Conservation (phyloP, 2,113 vertebrate species). For the Perca flavescens region DNA sequence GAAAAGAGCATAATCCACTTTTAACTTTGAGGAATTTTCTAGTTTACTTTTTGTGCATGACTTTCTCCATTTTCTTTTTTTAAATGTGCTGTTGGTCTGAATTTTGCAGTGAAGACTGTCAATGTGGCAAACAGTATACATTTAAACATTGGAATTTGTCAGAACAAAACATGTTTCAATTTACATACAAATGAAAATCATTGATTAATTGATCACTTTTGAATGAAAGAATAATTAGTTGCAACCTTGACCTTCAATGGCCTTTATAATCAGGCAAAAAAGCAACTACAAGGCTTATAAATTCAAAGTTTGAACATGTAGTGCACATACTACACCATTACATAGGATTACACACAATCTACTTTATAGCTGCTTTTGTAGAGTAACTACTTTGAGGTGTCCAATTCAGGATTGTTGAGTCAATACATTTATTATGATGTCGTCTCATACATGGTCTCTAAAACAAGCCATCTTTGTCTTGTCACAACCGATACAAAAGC, state of each 20-base stretch:
- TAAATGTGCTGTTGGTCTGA: not conserved
- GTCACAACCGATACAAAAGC: slow-evolving; percentile 59
- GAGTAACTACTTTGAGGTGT: not conserved
- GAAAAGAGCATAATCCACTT: not conserved
- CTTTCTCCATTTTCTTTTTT: not conserved
- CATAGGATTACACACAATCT: not conserved
- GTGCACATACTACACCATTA: not conserved
- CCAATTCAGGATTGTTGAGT: slow-evolving; percentile 12
- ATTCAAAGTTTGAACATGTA: not conserved
- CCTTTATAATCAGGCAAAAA: not conserved
- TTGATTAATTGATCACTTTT: not conserved
- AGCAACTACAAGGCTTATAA: not conserved
- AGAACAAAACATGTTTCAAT: not conserved
- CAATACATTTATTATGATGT: slow-evolving; percentile 19
- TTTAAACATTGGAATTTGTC: not conserved
- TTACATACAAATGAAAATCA: not conserved
- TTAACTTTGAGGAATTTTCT: not conserved
- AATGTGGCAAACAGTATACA: not conserved
- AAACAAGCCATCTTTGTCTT: slow-evolving; percentile 58
- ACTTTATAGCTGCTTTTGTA: not conserved
- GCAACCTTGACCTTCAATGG: not conserved
- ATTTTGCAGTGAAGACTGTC: not conserved
- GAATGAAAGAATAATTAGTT: not conserved
- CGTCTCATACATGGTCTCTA: slow-evolving; percentile 31
- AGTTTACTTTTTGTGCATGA: not conserved